phyloP scores from a whole-genome alignment of 2,113 vertebrate genomes.

The Chaetodon trifascialis region DNA sequence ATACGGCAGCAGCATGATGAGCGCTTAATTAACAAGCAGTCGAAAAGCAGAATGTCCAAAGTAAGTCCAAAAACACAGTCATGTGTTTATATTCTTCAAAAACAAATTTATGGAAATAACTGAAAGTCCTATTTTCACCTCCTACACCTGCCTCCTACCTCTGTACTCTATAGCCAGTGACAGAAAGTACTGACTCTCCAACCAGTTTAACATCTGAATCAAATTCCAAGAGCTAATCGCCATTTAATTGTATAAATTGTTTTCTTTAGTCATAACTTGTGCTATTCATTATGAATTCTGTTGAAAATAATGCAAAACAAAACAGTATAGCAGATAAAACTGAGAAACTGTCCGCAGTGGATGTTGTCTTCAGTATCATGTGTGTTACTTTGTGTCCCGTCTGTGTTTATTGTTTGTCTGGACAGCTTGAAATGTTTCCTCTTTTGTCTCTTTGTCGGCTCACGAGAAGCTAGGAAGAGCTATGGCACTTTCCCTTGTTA shows the following conservation, averaged over 20 bases:
- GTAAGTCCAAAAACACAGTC: background rate
- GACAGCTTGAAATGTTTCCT: background rate
- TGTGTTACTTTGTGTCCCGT: background rate
- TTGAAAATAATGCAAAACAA: background rate
- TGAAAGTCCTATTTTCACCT: too few species aligned
- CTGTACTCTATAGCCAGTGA: too few species aligned
- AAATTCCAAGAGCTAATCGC: too few species aligned
- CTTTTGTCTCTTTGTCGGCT: background rate
- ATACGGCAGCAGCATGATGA: background rate
- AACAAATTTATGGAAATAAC: too few species aligned
- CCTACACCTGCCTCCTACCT: too few species aligned
- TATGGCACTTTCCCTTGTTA: background rate
- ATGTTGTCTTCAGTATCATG: too few species aligned
- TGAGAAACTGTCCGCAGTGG: too few species aligned
- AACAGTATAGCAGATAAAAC: too few species aligned
- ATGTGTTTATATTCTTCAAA: too few species aligned
- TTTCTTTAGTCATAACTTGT: background rate
- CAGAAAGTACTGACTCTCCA: too few species aligned
- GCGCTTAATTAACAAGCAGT: background rate
- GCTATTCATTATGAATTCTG: background rate
- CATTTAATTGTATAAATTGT: background rate
- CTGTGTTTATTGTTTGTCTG: background rate
- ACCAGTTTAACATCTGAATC: too few species aligned
- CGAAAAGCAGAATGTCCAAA: background rate
- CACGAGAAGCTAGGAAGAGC: background rate